Conservation (phyloP, 2,888 invertebrate species). For the Quadroppia sp. region DNA sequence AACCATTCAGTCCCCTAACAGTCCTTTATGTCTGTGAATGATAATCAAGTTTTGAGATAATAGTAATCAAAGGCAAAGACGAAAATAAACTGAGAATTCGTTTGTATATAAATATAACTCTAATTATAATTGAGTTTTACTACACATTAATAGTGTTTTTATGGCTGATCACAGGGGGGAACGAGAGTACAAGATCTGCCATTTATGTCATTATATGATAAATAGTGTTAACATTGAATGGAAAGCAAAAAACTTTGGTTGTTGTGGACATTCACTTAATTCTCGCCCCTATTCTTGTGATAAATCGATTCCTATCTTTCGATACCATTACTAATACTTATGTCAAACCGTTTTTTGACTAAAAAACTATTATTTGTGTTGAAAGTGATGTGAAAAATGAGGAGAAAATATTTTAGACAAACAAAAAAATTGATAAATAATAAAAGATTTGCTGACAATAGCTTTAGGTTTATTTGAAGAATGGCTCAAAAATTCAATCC, state of each 20-base stretch:
- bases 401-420: slow-evolving; percentile 16
- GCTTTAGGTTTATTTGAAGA: neutral
- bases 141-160: slow-evolving; percentile 8
- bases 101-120: neutral
- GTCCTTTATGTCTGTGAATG: neutral
- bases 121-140: slow-evolving; percentile 29
- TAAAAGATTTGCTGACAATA: slow-evolving; percentile 7
- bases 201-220: slow-evolving; percentile 8
- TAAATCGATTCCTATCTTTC: slow-evolving; percentile 28
- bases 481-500: neutral
- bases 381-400: slow-evolving; percentile 1
- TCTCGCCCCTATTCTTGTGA: slow-evolving; percentile 1
- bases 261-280: slow-evolving; percentile 26
- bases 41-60: neutral
- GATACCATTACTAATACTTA: slow-evolving; percentile 9
- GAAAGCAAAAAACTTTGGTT: neutral
- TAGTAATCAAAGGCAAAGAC: neutral
- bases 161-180: neutral
- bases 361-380: slow-evolving; percentile 29
- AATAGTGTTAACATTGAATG: neutral
- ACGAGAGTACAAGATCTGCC: neutral
- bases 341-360: neutral
- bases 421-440: slow-evolving; percentile 2
- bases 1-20: too few species aligned
- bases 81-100: neutral